A percentile compares a stretch with the other conserved stretches of the same genome.
These are phyloP conservation scores for Cecropterus lyciades DNA, from an alignment of 1,140 invertebrate genomes.

Conservation along the genomic window DNA sequence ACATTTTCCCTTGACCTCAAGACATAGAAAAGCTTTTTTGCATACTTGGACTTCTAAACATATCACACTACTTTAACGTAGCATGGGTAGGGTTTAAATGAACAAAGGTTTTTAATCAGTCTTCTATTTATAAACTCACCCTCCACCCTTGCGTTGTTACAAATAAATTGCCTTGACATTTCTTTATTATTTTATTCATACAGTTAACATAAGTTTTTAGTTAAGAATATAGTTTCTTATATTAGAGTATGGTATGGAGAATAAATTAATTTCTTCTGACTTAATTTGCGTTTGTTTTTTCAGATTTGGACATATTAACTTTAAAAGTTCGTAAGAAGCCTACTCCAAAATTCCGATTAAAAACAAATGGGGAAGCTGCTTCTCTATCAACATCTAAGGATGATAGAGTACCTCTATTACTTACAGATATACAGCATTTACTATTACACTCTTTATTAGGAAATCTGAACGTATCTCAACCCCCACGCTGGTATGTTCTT, in stretches of 20 bases:
- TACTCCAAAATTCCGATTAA: conserved; percentile 85
- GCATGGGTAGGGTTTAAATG: not conserved
- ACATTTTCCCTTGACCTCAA: conserved; percentile 26
- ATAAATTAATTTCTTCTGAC: too few relatives aligned
- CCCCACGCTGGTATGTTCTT: conserved; percentile 91
- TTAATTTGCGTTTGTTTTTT: conserved; percentile 20
- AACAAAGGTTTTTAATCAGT: too few relatives aligned
- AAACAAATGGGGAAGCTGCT: conserved; percentile 86
- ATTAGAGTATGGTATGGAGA: too few relatives aligned
- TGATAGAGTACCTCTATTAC: conserved; percentile 90
- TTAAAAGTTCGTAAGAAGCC: conserved; percentile 81
- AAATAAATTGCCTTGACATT: too few relatives aligned
- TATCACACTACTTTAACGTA: not conserved
- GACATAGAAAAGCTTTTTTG: conserved; percentile 17
- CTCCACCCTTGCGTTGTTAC: too few relatives aligned
- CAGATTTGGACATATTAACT: conserved; percentile 24
- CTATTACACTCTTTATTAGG: conserved; percentile 91
- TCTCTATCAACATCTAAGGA: conserved; percentile 80
- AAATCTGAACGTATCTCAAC: conserved; percentile 87
- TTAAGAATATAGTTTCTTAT: too few relatives aligned
- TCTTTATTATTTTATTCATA: too few relatives aligned
- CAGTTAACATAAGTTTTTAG: too few relatives aligned
- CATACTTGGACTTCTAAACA: not conserved
- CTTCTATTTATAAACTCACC: too few relatives aligned
- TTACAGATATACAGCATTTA: conserved; percentile 93